A percentile compares a stretch with the other conserved stretches of the same genome.
phyloP scores from a whole-genome alignment of 2,113 vertebrate species.

The Pimephales promelas region DNA sequence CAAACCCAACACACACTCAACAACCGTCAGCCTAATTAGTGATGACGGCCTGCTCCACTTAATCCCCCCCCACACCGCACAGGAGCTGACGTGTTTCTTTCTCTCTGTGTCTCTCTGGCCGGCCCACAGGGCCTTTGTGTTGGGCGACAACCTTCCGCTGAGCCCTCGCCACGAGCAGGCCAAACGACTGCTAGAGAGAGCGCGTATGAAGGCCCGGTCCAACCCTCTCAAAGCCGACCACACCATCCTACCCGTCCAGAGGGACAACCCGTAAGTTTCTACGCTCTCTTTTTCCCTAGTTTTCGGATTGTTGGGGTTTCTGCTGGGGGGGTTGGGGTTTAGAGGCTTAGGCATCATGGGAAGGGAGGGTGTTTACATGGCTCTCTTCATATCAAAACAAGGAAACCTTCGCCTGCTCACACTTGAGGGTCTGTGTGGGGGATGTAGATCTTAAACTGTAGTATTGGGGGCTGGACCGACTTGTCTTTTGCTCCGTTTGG shows the following conservation, averaged over 20 bases:
- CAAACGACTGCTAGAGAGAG: slow-evolving; percentile 78
- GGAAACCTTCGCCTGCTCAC: not conserved
- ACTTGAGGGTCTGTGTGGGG: not conserved
- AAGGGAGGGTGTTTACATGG: not conserved
- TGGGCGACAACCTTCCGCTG: slow-evolving; percentile 69
- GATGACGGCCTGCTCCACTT: slow-evolving; percentile 66
- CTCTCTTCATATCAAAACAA: slow-evolving; percentile 17
- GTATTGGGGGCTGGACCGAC: not conserved
- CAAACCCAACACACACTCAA: slow-evolving; percentile 50
- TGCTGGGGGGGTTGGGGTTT: slow-evolving; percentile 8
- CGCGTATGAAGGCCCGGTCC: slow-evolving; percentile 86
- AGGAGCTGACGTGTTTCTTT: slow-evolving; percentile 65
- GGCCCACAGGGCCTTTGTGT: slow-evolving; percentile 73
- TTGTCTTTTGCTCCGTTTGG: not conserved
- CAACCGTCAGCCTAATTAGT: slow-evolving; percentile 69
- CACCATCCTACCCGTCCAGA: slow-evolving; percentile 76
- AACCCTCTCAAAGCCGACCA: slow-evolving; percentile 89
- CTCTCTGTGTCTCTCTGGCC: slow-evolving; percentile 59
- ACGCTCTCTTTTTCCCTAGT: slow-evolving; percentile 28
- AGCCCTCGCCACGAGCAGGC: slow-evolving; percentile 80
- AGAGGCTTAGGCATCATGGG: slow-evolving; percentile 34
- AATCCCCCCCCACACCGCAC: slow-evolving; percentile 69
- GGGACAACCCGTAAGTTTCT: slow-evolving; percentile 76
- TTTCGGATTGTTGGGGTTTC: not conserved
- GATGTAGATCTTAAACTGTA: not conserved